Evolutionary conservation across 2,888 invertebrate species (phyloP).

Genomic region (Nemoura dubitans): DNA sequence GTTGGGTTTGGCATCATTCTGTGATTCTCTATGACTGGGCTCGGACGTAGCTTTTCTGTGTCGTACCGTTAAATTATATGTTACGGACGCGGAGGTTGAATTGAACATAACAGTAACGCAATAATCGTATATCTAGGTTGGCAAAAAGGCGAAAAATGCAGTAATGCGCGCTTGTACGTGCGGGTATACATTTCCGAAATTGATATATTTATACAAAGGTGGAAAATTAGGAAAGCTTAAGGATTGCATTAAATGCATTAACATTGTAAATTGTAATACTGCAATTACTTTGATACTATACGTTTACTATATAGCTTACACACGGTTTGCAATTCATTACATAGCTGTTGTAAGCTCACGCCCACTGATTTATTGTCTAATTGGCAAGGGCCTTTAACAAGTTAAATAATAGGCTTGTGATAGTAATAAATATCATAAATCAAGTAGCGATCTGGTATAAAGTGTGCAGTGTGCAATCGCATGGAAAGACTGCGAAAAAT

Average conservation of each 20-base stretch:
- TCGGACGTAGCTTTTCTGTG: not conserved
- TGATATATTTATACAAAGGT: not conserved
- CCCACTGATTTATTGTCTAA: constrained; percentile 3
- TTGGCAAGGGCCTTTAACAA: not conserved
- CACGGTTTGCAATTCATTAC: not conserved
- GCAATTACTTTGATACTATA: not conserved
- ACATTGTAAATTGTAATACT: not conserved
- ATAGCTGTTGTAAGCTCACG: not conserved
- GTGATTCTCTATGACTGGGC: not conserved
- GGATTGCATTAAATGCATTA: not conserved
- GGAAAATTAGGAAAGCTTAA: not conserved
- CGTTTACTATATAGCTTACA: not conserved
- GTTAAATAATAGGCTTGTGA: not conserved
- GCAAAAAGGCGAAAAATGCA: not conserved
- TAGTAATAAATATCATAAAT: not conserved
- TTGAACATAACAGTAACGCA: not conserved
- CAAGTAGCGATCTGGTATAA: not conserved
- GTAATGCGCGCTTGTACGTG: not conserved
- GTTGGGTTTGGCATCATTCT: not conserved
- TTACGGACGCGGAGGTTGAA: not conserved
- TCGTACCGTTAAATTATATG: not conserved
- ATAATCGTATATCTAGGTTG: not conserved
- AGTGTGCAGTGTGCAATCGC: not conserved
- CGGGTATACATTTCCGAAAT: not conserved
- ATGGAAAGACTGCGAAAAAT: not conserved